A percentile compares a stretch with the other conserved stretches of the same genome.
These are phyloP conservation scores for Augochlora pura DNA, from an alignment of 1,140 invertebrate species.

Conservation along the genomic window DNA sequence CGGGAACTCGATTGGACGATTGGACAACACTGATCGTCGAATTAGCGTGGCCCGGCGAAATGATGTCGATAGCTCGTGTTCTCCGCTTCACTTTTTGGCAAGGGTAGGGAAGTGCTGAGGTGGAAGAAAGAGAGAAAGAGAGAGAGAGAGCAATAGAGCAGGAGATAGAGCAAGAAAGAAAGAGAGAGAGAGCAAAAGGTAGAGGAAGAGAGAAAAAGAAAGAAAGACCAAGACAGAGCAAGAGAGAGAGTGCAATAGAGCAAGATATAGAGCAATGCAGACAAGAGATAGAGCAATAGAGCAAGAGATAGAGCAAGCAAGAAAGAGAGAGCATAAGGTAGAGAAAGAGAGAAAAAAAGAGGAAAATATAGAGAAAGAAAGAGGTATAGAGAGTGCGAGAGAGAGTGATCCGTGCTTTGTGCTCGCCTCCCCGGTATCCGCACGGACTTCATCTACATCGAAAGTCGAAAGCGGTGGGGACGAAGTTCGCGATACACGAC, in stretches of 20 bases:
- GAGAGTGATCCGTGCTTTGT: neutral
- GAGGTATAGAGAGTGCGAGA: neutral
- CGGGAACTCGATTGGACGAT: neutral
- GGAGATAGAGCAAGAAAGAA: no score
- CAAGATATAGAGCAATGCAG: no score
- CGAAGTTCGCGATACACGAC: slow-evolving; percentile 40
- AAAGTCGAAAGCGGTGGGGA: slow-evolving; percentile 19
- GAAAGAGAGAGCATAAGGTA: no score
- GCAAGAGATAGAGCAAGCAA: neutral
- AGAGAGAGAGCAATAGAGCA: no score
- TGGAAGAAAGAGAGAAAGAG: neutral
- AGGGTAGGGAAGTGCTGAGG: neutral
- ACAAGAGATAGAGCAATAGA: neutral
- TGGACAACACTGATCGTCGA: neutral
- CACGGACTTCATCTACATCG: slow-evolving; percentile 38
- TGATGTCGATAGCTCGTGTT: neutral
- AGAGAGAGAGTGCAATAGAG: no score
- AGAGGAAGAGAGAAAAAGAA: no score
- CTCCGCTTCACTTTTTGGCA: neutral
- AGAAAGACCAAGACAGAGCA: no score
- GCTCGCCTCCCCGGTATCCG: slow-evolving; percentile 11
- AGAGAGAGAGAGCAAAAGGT: no score
- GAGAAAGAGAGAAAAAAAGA: neutral
- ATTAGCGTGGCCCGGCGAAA: neutral
- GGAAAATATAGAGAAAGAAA: no score